phyloP scores from a whole-genome alignment of 2,797 vertebrate species.

The Myotis daubentonii region DNA sequence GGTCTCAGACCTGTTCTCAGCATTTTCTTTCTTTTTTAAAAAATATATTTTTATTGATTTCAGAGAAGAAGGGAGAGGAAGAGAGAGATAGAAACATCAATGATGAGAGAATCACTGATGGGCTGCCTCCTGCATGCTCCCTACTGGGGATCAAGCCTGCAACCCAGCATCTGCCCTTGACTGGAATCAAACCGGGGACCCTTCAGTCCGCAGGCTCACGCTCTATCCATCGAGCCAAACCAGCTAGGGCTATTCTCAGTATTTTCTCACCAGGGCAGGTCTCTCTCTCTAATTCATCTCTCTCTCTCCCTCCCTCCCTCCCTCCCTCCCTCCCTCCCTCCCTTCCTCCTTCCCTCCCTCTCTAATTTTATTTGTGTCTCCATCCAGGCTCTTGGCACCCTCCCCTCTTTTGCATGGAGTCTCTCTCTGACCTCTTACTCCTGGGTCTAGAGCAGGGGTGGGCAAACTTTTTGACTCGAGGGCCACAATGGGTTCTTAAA shows the following conservation, averaged over 20 bases:
- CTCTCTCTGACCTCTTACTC: background rate
- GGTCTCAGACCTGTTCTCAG: background rate
- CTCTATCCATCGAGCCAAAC: too few relatives aligned
- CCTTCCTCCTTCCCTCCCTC: background rate
- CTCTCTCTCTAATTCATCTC: background rate
- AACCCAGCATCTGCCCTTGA: too few relatives aligned
- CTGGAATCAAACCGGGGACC: too few relatives aligned
- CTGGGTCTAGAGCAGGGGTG: background rate
- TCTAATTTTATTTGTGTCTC: background rate
- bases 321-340: fast-evolving
- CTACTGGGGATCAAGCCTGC: too few relatives aligned
- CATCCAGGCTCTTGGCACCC: background rate
- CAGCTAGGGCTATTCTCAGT: background rate
- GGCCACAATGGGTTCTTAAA: too few relatives aligned
- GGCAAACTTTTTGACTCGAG: too few relatives aligned
- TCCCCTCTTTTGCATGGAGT: background rate
- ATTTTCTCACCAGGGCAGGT: background rate
- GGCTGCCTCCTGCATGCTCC: too few relatives aligned
- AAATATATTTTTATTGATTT: too few relatives aligned
- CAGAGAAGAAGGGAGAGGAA: too few relatives aligned
- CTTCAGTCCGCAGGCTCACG: too few relatives aligned
- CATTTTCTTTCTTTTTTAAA: background rate
- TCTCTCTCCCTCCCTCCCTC: background rate
- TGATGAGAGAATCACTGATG: too few relatives aligned
- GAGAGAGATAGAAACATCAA: too few relatives aligned